Evolutionary conservation across 1,140 invertebrate genomes (phyloP), one percentile per base, ranked within the genome.

Genomic region (Apis florea): DNA sequence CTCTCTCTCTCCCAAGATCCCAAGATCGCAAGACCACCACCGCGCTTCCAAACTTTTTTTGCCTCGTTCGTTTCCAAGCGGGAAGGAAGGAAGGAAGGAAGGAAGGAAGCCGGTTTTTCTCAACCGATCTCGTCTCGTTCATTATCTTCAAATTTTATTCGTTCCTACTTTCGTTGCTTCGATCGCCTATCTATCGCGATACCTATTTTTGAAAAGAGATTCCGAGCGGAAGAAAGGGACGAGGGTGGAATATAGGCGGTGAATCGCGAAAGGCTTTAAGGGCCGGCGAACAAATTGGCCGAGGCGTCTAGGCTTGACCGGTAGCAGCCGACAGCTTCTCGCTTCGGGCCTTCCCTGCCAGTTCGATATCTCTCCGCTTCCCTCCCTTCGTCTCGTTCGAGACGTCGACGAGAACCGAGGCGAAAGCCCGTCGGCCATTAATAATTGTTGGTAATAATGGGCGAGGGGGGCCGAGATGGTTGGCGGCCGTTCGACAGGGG

Each of bases 361-460:
- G n/a, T n/a, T n/a, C n/a, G n/a, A n/a, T n/a, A 85, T 87, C 86
- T 82, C 79, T 88, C 83, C 85, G 85, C 85, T 76, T 63, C 56
- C 54, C 59, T 49, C 87, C n/a, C n/a, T n/a, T n/a, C n/a, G n/a
- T n/a, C n/a, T n/a, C n/a, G n/a, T n/a, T n/a, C n/a, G n/a, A n/a
- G n/a, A n/a, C n/a, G n/a, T n/a, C 83, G 86, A 88, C 80, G 83
- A 88, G 86, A 80, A 40, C 4, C 83, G 86, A 88, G 82, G 75
- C 79, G 87, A 89, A 89, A 89, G 85, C 87, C 87, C 74, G 88
- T 90, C 88, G 83, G 85, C 89, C 88, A 90, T 89, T 90, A 90
- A 90, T 90, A 90, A 90, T 89, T 89, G 88, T 87, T 89, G 79
- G 85, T 87, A 89, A 89, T 88, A 88, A 88, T 85, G 84, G 83